Evolutionary conservation across 2,888 invertebrate species (phyloP).

Genomic region (Theodoxus fluviatilis): DNA sequence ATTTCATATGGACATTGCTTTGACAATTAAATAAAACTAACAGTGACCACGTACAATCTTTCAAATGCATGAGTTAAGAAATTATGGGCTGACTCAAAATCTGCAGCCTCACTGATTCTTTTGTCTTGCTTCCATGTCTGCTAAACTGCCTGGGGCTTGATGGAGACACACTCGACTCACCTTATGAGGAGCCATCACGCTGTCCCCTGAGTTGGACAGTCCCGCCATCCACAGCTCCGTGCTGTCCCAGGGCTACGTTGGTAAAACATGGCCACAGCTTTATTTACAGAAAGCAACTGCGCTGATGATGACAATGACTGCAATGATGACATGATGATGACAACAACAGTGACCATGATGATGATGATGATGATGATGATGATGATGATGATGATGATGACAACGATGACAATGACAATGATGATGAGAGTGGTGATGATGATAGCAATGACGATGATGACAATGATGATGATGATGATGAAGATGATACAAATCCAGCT

Average conservation of each 20-base stretch:
- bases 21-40: too few species aligned
- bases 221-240: constrained; percentile 62
- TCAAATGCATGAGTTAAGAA: too few species aligned
- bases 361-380: not conserved
- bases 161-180: constrained; percentile 30
- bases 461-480: not conserved
- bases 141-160: not conserved
- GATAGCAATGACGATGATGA: not conserved
- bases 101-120: too few species aligned
- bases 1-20: too few species aligned
- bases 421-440: not conserved
- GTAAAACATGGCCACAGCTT: too few species aligned
- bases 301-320: not conserved
- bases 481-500: not conserved
- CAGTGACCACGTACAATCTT: too few species aligned
- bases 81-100: too few species aligned
- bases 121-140: too few species aligned
- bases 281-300: too few species aligned
- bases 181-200: constrained; percentile 41
- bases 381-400: not conserved
- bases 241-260: constrained; percentile 65
- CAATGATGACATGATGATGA: not conserved
- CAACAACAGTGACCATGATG: not conserved
- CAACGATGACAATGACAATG: not conserved
- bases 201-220: constrained; percentile 42